Base-by-base conservation (phyloP, 2,888 invertebrate species). In the Cephus runcator region DNA sequence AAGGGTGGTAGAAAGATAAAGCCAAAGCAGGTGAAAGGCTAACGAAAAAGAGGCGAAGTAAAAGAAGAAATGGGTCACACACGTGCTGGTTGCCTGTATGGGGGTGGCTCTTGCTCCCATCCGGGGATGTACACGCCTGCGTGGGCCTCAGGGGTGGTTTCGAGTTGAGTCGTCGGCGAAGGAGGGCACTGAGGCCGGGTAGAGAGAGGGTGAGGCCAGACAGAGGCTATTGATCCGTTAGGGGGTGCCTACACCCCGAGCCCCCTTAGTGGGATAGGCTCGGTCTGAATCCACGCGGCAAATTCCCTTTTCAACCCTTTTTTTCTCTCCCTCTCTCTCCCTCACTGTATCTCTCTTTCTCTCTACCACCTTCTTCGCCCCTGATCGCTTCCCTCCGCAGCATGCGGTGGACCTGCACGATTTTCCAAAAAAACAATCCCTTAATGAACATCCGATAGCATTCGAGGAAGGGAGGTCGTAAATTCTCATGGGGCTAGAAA, bases 191-290 rank as follows among this genome's bases (percentile, higher is more conserved):
- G 89, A 89, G 88, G 88, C 87, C 76, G 71, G 30, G 11, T 87
- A 84, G 85, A 84, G 82, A 85, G 88, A 88, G 90, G 90, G 89
- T 90, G 90, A 90, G 90, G 88, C 90, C 89, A 90, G 90, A 90
- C 90, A 89, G 88, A 87, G 89, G 89, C 88, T 90, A 90, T 90
- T 90, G 90, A 90, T 90, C 90, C 88, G 86, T 82, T 85, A 87
- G 89, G 87, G 88, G 88, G 56, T 56, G 56, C 89, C 87, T 88
- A 87, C 87, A 88, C 84, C 87, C 86, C 85, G 83, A 84, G 73
- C 77, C 82, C 85, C 82, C 87, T 87, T 88, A 89, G 89, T 90
- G 88, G 89, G 88, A 89, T 88, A 90, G 90, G 89, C 89, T 90
- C 88, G 88, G 89, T 87, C 87, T 87, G 81, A 85, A 88, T 87